Base-by-base conservation (phyloP, 1,140 invertebrate species). In the Probaryconus sp. region DNA sequence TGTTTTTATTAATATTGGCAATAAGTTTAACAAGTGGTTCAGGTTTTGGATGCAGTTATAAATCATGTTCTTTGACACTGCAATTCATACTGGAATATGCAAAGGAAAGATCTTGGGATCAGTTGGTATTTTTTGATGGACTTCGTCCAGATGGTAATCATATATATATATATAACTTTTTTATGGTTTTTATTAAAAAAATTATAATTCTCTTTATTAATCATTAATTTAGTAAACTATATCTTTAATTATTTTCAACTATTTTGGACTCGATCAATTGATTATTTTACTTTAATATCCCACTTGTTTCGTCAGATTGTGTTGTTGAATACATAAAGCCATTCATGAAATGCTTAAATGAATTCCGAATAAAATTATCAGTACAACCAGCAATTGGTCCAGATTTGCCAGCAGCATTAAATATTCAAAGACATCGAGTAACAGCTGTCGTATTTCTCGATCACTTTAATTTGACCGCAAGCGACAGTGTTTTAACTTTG, bases 41-140 rank as follows among this genome's bases (percentile, higher is more conserved):
- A n/a, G 28, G 5, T 2, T 55, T 51, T 1, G 53, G 55, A 5
- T 58, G 37, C 0, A 85, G 82, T 30, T 61, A 81, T 17, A 28
- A 65, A 21, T 69, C 79, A 4, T 82, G 79, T 31, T 63, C 84
- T 1, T 65, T 82, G 2, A 74, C 80, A 1, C 58, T 86, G 7
- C 85, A 87, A 45, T 84, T 89, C 6, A 75, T 89, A 5, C 37
- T 89, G 16, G 88, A 90, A 45, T 87, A 89, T 45, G 87, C 86
- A 0, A 73, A 86, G 3, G 89, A 87, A 86, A 78, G 86, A 11
- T 85, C 85, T 1, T 89, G 89, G 89, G 82, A 85, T 5, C 89
- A 90, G 38, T 80, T 88, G 2, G 69, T 89, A 0, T 64, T 89
- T 2, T 89, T 84, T 16, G 78, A 80, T 24, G 77, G 77, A 31